These are phyloP conservation scores for Odontothrips loti DNA, from an alignment of 2,888 invertebrate genomes.

Conservation along the genomic window DNA sequence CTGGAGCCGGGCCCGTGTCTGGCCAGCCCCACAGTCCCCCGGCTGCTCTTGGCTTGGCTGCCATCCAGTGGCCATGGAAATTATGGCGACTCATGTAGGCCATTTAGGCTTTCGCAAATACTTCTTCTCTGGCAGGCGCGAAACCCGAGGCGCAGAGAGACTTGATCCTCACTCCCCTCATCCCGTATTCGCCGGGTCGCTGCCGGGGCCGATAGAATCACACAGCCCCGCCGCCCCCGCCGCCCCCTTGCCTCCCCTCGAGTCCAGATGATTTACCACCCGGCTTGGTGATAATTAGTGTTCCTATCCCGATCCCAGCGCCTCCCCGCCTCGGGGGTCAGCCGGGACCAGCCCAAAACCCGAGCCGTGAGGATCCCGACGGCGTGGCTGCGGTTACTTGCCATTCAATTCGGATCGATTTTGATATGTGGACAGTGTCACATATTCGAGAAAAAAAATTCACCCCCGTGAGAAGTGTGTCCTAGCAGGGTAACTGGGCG, in stretches of 20 bases:
- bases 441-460: too few species aligned
- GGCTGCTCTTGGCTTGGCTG: not conserved
- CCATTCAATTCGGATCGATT: too few species aligned
- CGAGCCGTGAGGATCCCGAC: not conserved
- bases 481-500: too few species aligned
- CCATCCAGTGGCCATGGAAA: conserved; percentile 14
- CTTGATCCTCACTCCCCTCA: not conserved
- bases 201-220: not conserved
- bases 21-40: too few species aligned
- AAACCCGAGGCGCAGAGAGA: not conserved
- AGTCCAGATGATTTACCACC: conserved; percentile 17
- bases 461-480: too few species aligned
- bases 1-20: too few species aligned
- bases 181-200: not conserved
- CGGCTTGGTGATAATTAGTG: not conserved
- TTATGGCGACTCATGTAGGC: conserved; percentile 26
- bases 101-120: conserved; percentile 23
- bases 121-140: not conserved
- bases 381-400: not conserved
- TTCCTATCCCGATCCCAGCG: not conserved
- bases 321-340: not conserved
- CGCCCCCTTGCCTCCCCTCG: not conserved
- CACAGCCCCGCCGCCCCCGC: not conserved
- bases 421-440: too few species aligned
- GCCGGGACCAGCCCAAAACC: not conserved